phyloP scores from a whole-genome alignment of 2,888 invertebrate species.

The Halictus quadricinctus region DNA sequence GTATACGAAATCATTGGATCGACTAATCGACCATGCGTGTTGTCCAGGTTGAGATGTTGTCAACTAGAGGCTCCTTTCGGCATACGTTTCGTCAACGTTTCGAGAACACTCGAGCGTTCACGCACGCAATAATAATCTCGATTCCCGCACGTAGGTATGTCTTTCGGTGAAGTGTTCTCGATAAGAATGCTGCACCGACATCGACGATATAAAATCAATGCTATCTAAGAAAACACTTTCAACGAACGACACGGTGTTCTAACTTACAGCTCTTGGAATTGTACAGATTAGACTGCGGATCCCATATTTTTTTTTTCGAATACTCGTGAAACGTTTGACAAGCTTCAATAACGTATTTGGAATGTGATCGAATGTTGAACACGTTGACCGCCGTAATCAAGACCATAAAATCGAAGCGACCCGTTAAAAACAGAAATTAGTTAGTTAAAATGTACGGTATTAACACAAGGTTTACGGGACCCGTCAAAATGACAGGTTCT shows the following conservation, averaged over 20 bases:
- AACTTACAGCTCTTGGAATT: neutral
- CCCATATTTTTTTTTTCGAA: neutral
- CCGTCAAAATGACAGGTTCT: no score
- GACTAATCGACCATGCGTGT: conserved; percentile 27
- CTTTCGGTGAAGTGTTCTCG: conserved; percentile 1
- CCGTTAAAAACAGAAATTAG: neutral
- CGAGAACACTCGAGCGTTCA: neutral
- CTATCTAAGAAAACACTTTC: neutral
- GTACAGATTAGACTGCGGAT: neutral
- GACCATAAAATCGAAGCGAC: neutral
- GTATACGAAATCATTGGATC: conserved; percentile 49
- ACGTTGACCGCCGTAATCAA: neutral
- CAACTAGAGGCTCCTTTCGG: neutral
- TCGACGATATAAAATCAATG: neutral
- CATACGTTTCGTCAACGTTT: neutral
- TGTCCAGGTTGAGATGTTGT: conserved; percentile 2
- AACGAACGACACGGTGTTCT: neutral
- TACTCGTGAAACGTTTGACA: neutral
- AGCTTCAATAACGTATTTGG: neutral
- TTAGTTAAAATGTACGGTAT: neutral
- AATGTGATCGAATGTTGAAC: neutral
- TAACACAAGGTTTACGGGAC: neutral
- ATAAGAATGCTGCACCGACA: neutral
- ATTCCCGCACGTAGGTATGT: neutral
- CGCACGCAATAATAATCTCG: neutral